phyloP scores from a whole-genome alignment of 2,888 invertebrate genomes.

The Drosophila tanythrix region DNA sequence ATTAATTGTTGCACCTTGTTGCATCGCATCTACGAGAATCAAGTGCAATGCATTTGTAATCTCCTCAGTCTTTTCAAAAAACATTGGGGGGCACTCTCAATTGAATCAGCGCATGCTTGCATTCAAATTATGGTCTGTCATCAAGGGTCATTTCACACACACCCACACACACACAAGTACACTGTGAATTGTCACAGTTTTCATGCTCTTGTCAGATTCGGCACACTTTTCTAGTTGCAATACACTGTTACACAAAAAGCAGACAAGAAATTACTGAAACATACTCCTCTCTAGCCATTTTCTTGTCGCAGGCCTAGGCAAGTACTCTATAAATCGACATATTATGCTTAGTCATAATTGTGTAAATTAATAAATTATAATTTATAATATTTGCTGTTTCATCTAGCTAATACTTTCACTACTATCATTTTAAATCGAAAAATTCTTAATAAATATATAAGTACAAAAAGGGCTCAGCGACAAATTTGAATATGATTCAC shows the following conservation, averaged over 20 bases:
- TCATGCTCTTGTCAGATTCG: constrained; percentile 10
- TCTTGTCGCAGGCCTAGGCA: background rate
- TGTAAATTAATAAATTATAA: background rate
- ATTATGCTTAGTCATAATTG: accelerated
- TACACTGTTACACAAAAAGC: background rate
- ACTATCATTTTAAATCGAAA: too few relatives aligned
- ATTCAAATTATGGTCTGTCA: constrained; percentile 32
- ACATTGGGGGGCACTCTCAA: constrained; percentile 7
- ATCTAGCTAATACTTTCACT: background rate
- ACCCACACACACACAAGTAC: background rate
- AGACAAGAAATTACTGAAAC: background rate
- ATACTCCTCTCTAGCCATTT: background rate
- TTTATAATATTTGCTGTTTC: background rate
- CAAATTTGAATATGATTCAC: too few relatives aligned
- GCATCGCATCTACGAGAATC: constrained; percentile 18
- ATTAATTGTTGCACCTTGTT: constrained; percentile 51
- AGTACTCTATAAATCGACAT: too few relatives aligned
- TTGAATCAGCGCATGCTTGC: constrained; percentile 4
- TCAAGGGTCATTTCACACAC: constrained; percentile 27
- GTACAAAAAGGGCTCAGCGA: too few relatives aligned
- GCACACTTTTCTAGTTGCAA: constrained; percentile 13
- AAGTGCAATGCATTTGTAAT: constrained; percentile 9
- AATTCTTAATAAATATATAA: too few relatives aligned
- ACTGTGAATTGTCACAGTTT: constrained; percentile 13
- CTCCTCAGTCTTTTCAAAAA: background rate